Evolutionary conservation across 1,140 invertebrate species (phyloP), one percentile per base, ranked within the genome.

Genomic region (Microplitis demolitor): DNA sequence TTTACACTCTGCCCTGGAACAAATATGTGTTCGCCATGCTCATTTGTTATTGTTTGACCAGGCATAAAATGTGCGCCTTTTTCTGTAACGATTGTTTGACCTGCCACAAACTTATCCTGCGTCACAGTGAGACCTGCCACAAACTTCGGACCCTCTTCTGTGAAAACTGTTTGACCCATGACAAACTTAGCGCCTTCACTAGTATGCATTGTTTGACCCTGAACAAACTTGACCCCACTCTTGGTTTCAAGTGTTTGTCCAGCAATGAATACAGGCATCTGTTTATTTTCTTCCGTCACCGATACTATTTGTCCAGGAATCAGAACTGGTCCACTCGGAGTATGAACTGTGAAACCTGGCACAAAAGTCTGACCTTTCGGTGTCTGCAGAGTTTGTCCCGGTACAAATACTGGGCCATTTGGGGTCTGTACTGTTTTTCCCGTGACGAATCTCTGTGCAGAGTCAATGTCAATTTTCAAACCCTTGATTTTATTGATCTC

Each of bases 381-480:
- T 8, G 91, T 92, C 76, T 91, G 85, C n/a, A 94, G 83, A 6
- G 92, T 92, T 83, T 93, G 92, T 31, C 93, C 93, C 3, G 92
- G 92, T 5, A 94, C 88, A 81, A 94, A 94, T 35, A 92, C 81
- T 62, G 89, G 87, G 4, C 92, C 92, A 67, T 71, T 87, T 62
- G 91, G 90, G 0, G 92, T 93, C 50, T 91, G 88, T n/a, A 93
- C 83, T 64, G 91, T 90, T 87, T 93, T 91, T 67, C 93, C 93
- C 31, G 89, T 88, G 37, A 93, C 80, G 79, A 93, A 93, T 77
- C 89, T 89, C 73, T 91, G 89, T 13, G 89, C 89, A 73, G 89
- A 89, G 45, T 90, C 88, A 71, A 93, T 89, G 75, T 91, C 90
- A 34, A 94, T 80, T 56, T 90, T 90, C 2, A 93, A 82, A 56